phyloP scores from a whole-genome alignment of 2,797 vertebrate genomes.

The Geotrypetes seraphini region DNA sequence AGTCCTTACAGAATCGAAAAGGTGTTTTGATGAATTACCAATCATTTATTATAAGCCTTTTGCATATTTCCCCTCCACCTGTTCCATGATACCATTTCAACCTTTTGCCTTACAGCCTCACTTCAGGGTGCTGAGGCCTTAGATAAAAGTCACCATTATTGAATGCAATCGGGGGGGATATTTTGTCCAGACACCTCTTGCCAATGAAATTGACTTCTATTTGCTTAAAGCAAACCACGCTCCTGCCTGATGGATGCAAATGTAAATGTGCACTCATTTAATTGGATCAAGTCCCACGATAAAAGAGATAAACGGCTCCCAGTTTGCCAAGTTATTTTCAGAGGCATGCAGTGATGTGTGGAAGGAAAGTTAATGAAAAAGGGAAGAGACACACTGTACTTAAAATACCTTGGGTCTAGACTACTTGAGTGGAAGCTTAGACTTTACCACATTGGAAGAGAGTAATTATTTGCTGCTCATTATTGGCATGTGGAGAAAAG shows the following conservation, averaged over 20 bases:
- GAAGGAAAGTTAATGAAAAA: constrained; percentile 68
- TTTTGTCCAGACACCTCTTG: constrained; percentile 18
- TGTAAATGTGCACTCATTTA: constrained; percentile 86
- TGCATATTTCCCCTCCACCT: constrained; percentile 65
- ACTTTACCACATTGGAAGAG: neutral
- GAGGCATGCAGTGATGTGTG: constrained; percentile 64
- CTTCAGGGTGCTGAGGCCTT: constrained; percentile 33
- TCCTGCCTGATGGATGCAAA: constrained; percentile 77
- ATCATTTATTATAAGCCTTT: too few relatives aligned
- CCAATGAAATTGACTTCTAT: constrained; percentile 41
- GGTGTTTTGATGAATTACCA: neutral
- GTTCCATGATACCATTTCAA: constrained; percentile 61
- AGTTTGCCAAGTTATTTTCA: constrained; percentile 78
- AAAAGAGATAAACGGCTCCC: constrained; percentile 81
- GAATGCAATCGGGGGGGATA: neutral
- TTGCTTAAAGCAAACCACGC: constrained; percentile 56
- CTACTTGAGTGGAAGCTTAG: constrained; percentile 11
- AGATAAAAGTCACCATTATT: constrained; percentile 33
- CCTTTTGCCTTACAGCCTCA: constrained; percentile 59
- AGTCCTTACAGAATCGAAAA: too few relatives aligned
- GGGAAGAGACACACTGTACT: constrained; percentile 33
- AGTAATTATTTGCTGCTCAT: neutral
- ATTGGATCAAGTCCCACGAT: constrained; percentile 94
- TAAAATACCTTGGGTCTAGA: constrained; percentile 37
- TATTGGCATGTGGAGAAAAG: neutral